Percentiles rank a stretch among this genome's conserved stretches.
Conservation (phyloP, 2,797 vertebrate genomes). For the Phataginus tetradactyla region DNA sequence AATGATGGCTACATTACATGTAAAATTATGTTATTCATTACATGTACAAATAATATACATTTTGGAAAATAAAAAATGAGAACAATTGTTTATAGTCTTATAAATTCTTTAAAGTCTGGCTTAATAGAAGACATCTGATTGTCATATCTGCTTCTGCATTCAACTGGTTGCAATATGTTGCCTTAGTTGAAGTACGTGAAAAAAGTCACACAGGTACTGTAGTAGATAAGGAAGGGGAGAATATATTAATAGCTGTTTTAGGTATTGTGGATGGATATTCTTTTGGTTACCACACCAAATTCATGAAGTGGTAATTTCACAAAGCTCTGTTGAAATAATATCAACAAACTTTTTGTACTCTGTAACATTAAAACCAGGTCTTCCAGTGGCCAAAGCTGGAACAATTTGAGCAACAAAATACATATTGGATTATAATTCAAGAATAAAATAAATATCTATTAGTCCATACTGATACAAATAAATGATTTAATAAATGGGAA, state of each 20-base stretch:
- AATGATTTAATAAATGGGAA: background rate
- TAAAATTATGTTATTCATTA: background rate
- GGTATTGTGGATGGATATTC: background rate
- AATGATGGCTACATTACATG: background rate
- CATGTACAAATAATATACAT: background rate
- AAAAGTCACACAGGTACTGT: background rate
- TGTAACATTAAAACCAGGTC: slow-evolving; percentile 14
- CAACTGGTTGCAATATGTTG: background rate
- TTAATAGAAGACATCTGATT: background rate
- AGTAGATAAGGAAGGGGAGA: background rate
- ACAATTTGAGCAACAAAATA: slow-evolving; percentile 21
- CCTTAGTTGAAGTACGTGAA: background rate
- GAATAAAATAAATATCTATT: slow-evolving; percentile 7
- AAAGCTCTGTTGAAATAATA: background rate
- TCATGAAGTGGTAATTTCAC: background rate
- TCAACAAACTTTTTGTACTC: background rate
- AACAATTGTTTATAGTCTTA: slow-evolving; percentile 26
- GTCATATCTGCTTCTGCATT: background rate
- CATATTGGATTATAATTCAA: background rate
- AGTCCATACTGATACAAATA: background rate
- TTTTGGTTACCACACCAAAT: background rate
- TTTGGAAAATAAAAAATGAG: background rate
- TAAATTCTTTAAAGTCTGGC: background rate
- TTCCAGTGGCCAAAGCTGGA: background rate
- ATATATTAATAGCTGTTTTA: slow-evolving; percentile 19